Evolutionary conservation across 2,113 vertebrate genomes (phyloP).

Genomic region (Thomomys bottae): DNA sequence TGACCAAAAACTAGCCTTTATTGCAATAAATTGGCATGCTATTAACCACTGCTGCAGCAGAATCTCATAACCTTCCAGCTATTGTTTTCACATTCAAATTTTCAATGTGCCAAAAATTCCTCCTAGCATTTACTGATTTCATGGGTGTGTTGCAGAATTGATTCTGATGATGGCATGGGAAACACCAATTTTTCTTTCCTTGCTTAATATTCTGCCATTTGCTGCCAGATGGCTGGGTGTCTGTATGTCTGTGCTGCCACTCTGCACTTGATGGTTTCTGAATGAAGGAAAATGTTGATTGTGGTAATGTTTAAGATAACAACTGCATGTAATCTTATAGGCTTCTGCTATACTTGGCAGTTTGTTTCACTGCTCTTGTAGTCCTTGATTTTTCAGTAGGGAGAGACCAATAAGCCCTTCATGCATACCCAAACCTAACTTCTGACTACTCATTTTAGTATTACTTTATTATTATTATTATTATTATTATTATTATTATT

Average conservation of each 20-base stretch:
- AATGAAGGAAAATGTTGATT: constrained; percentile 83
- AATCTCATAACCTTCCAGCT: constrained; percentile 87
- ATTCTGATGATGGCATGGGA: constrained; percentile 88
- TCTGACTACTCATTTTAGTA: constrained; percentile 56
- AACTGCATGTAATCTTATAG: constrained; percentile 89
- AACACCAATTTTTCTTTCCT: constrained; percentile 85
- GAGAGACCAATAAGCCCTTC: constrained; percentile 84
- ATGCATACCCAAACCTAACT: constrained; percentile 67
- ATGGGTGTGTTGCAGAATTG: constrained; percentile 85
- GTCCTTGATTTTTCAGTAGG: constrained; percentile 76
- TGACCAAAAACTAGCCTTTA: constrained; percentile 88
- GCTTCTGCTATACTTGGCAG: constrained; percentile 87
- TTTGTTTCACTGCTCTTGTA: constrained; percentile 79
- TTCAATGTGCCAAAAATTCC: constrained; percentile 85
- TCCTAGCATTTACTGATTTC: constrained; percentile 83
- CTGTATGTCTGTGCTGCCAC: constrained; percentile 86
- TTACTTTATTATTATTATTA: too few species aligned
- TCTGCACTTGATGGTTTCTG: constrained; percentile 85
- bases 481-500: too few species aligned
- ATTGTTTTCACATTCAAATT: constrained; percentile 86
- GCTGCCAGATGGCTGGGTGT: constrained; percentile 87
- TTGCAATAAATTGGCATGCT: constrained; percentile 92
- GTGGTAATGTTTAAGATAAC: constrained; percentile 82
- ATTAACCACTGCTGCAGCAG: constrained; percentile 90
- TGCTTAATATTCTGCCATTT: constrained; percentile 86